Evolutionary conservation across 2,113 vertebrate genomes (phyloP).

Genomic region (Gasterosteus nipponicus): DNA sequence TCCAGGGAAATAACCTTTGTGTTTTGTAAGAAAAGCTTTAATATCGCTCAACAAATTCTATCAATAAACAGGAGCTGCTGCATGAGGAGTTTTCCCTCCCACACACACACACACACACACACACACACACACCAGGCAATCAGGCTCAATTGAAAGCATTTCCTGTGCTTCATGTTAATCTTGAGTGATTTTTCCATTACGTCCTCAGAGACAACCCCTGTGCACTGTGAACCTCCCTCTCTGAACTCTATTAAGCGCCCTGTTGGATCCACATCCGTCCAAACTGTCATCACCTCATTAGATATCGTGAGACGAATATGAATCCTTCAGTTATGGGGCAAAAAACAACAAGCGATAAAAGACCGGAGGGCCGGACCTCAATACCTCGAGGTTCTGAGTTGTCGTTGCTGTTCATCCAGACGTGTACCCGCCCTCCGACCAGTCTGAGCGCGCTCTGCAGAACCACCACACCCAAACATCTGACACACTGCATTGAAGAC

Average conservation of each 20-base stretch:
- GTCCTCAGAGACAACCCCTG: conserved; percentile 72
- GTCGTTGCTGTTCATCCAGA: neutral
- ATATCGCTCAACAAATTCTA: conserved; percentile 24
- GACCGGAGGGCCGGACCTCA: too few relatives aligned
- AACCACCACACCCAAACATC: neutral
- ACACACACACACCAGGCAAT: conserved; percentile 76
- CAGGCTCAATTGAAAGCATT: conserved; percentile 88
- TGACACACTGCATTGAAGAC: neutral
- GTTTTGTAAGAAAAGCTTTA: neutral
- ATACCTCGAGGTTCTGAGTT: too few relatives aligned
- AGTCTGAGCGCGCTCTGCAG: neutral
- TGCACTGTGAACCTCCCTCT: conserved; percentile 54
- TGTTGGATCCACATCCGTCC: neutral
- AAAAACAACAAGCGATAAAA: too few relatives aligned
- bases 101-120: conserved; percentile 32
- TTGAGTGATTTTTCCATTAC: conserved; percentile 91
- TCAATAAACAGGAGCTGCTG: conserved; percentile 51
- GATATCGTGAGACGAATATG: neutral
- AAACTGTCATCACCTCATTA: neutral
- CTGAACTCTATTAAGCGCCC: too few relatives aligned
- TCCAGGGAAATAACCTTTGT: neutral
- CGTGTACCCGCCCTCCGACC: neutral
- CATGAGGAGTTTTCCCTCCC: conserved; percentile 20
- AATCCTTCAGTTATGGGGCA: too few relatives aligned
- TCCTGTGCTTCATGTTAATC: conserved; percentile 89